Conservation (phyloP, 2,113 vertebrate species). For the Chauna torquata region DNA sequence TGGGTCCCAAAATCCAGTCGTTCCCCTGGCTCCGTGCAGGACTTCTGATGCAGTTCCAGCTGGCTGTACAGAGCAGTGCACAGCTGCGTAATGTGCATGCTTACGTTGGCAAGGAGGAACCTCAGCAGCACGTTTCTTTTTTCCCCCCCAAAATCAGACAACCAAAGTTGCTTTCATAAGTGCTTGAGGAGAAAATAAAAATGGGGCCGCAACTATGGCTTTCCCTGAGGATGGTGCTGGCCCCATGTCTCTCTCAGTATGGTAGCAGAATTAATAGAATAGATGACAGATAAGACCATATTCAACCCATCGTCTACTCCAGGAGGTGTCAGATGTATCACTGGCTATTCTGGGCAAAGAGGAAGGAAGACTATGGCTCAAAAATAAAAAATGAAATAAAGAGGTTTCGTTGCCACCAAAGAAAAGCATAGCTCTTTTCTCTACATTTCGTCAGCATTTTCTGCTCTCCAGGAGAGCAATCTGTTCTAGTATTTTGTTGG, state of each 20-base stretch:
- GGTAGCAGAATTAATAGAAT: neutral
- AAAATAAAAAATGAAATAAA: too few relatives aligned
- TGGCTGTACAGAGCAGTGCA: neutral
- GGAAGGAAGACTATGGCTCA: neutral
- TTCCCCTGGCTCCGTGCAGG: accelerated
- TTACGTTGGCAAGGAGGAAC: neutral
- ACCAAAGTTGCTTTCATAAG: neutral
- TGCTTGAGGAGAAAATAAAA: neutral
- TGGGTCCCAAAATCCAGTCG: accelerated
- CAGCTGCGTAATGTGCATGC: accelerated
- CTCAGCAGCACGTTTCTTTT: neutral
- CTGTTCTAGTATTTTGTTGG: neutral
- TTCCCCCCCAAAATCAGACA: neutral
- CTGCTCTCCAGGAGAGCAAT: neutral
- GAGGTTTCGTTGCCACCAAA: neutral
- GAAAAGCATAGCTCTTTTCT: neutral
- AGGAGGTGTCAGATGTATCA: neutral
- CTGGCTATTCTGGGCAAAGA: neutral
- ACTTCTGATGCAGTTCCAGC: neutral
- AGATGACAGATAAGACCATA: neutral
- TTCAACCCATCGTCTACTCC: neutral
- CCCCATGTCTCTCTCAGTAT: neutral
- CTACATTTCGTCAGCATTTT: neutral
- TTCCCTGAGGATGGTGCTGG: neutral
- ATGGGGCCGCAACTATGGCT: neutral